Evolutionary conservation across 1,140 invertebrate genomes (phyloP), one percentile per base, ranked within the genome.

Genomic region (Colletes latitarsis): DNA sequence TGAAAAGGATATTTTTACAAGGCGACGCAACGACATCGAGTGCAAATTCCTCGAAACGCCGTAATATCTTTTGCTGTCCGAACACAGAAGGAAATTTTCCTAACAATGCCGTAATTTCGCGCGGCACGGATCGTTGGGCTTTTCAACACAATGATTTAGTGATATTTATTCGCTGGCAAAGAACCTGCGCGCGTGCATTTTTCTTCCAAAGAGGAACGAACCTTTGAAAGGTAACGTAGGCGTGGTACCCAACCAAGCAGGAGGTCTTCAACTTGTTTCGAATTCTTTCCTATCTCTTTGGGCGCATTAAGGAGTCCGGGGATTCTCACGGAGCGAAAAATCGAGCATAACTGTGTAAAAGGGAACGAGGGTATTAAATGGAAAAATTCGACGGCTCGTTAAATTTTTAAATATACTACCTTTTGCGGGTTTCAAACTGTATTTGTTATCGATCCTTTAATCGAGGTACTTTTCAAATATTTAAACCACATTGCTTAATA

Each of bases 151-250:
- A 79, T 73, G 60, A 79, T 79, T 79, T 79, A 73, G 12, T 17
- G 77, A 66, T 79, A 73, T 79, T 79, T 73, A 41, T 66, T 41
- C 70, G 17, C 19, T 12, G 60, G 15, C 68, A 8, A 55, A 21
- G 67, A 72, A 78, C 58, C 58, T 43, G 58, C 70, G 39, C 52
- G 0, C 49, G 41, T 15, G 19, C 49, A 73, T 73, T 73, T 73
- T 78, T 73, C 77, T 73, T 12, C 14, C 21, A 6, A 66, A 63
- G 41, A 63, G n/a, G 68, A 79, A 73, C 49, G 76, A 62, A 73
- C 60, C 43, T 49, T 73, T 30, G 69, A 57, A 63, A 66, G 70
- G 77, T 9, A 79, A 73, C 77, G 77, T 79, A 79, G 77, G 77
- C 77, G 77, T 79, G 77, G 60, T 72, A 64, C 60, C 77, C 70